phyloP scores from a whole-genome alignment of 2,113 vertebrate genomes.

The Anoplopoma fimbria region DNA sequence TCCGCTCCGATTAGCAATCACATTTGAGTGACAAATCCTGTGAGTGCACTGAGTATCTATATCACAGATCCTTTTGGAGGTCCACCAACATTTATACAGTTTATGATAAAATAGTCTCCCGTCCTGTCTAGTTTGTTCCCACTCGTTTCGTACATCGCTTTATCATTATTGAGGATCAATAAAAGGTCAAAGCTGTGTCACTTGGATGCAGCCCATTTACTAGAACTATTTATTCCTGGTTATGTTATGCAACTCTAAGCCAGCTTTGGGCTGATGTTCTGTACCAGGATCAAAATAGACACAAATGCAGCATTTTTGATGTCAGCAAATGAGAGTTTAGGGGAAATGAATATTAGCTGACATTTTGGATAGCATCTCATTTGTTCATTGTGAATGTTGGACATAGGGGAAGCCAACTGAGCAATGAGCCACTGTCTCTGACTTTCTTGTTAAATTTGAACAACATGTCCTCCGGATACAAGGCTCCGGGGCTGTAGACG shows the following conservation, averaged over 20 bases:
- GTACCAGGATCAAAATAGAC: neutral
- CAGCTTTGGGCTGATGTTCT: neutral
- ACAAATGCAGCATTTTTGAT: neutral
- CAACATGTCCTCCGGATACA: constrained; percentile 21
- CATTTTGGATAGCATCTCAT: constrained; percentile 13
- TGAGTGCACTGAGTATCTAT: neutral
- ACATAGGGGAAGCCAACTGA: neutral
- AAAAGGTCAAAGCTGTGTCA: neutral
- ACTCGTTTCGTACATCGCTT: neutral
- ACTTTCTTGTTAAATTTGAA: constrained; percentile 38
- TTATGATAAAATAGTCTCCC: neutral
- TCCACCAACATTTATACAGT: neutral
- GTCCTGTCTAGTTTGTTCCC: neutral
- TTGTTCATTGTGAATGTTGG: constrained; percentile 17
- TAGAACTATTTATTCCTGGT: neutral
- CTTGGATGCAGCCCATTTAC: constrained; percentile 3
- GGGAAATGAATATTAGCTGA: neutral
- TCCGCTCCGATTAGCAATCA: constrained; percentile 1
- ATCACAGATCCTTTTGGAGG: neutral
- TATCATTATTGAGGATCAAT: neutral
- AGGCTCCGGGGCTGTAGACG: constrained; percentile 35
- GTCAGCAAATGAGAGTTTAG: constrained; percentile 20
- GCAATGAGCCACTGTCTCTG: constrained; percentile 1
- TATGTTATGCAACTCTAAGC: neutral
- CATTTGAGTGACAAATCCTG: neutral